Evolutionary conservation across 2,888 invertebrate genomes (phyloP).

Genomic region (Xestia sexstrigata): DNA sequence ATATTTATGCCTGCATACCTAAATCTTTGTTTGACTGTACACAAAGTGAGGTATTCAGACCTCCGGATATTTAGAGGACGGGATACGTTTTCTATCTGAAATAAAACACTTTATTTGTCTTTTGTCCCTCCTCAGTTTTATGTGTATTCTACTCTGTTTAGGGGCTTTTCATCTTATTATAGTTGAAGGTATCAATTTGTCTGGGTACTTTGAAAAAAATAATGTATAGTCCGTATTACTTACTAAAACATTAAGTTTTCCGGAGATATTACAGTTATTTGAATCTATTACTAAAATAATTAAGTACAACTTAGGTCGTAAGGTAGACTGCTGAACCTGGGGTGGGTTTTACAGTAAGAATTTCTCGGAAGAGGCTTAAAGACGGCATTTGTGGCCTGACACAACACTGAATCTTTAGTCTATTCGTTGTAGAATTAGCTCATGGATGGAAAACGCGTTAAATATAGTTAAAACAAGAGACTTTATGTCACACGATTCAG

Average conservation of each 20-base stretch:
- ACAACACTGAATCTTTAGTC: not conserved
- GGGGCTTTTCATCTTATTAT: not conserved
- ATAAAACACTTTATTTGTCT: slow-evolving; percentile 29
- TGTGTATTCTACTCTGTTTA: not conserved
- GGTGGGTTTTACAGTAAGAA: not conserved
- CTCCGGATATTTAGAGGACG: slow-evolving; percentile 26
- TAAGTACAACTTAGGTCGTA: not conserved
- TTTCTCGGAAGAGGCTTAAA: no score
- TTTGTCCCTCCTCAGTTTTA: not conserved
- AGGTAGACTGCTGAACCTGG: not conserved
- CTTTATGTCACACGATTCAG: slow-evolving; percentile 57
- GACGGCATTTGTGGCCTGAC: not conserved
- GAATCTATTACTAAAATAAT: not conserved
- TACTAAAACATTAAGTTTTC: not conserved
- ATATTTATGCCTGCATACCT: not conserved
- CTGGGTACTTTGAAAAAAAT: not conserved
- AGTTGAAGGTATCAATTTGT: not conserved
- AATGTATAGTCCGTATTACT: not conserved
- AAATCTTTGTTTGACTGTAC: slow-evolving; percentile 19
- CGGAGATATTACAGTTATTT: not conserved
- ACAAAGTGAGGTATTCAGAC: slow-evolving; percentile 17
- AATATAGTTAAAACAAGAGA: not conserved
- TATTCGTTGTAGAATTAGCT: not conserved
- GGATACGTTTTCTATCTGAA: slow-evolving; percentile 17
- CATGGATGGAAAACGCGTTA: not conserved